Conservation (phyloP, 2,888 invertebrate species). For the Bursaphelenchus okinawaensis region DNA sequence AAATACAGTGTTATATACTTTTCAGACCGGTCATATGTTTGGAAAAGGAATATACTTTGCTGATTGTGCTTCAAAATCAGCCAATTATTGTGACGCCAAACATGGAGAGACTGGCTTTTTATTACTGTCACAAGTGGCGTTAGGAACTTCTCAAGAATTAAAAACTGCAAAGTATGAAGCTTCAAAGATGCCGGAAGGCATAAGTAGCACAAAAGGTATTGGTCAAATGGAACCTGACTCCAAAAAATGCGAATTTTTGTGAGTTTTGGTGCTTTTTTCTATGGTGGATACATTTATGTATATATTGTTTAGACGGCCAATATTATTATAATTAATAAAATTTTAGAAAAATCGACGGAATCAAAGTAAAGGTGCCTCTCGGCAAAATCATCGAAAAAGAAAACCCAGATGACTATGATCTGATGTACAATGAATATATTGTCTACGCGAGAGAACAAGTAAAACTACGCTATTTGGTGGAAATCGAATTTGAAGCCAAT, state of each 20-base stretch:
- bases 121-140: slow-evolving; percentile 80
- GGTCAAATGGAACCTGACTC: slow-evolving; percentile 59
- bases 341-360: slow-evolving; percentile 13
- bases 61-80: slow-evolving; percentile 86
- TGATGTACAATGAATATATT: slow-evolving; percentile 63
- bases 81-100: slow-evolving; percentile 43
- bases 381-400: slow-evolving; percentile 56
- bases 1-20: no score
- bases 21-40: slow-evolving; percentile 73
- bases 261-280: not conserved
- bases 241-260: not conserved
- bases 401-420: slow-evolving; percentile 51
- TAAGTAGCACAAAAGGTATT: slow-evolving; percentile 60
- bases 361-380: slow-evolving; percentile 59
- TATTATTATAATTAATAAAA: no score
- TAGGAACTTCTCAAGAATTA: slow-evolving; percentile 65
- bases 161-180: slow-evolving; percentile 58
- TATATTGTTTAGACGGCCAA: no score
- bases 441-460: slow-evolving; percentile 62
- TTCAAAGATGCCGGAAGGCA: slow-evolving; percentile 59
- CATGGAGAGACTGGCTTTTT: slow-evolving; percentile 68
- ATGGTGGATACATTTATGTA: no score
- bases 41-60: slow-evolving; percentile 78
- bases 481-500: slow-evolving; percentile 60
- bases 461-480: slow-evolving; percentile 60